These are phyloP conservation scores for Tetranychus cinnabarinus DNA, from an alignment of 1,140 invertebrate species.

Conservation along the genomic window DNA sequence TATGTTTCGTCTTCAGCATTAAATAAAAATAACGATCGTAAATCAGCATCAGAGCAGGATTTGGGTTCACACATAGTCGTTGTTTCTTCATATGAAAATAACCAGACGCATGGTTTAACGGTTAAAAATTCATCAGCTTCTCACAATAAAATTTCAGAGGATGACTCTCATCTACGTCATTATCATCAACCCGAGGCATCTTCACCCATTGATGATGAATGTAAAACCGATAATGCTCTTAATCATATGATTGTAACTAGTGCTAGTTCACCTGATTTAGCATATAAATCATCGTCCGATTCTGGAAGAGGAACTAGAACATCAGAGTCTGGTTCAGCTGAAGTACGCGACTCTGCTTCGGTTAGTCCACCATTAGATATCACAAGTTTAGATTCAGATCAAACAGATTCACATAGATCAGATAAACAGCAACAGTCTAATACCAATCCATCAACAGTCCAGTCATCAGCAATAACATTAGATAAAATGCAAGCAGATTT, in stretches of 20 bases:
- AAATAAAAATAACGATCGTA: no score
- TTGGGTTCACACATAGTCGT: no score
- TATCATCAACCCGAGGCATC: no score
- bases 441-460: not conserved
- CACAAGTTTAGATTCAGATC: slow-evolving; percentile 6
- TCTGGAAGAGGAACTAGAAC: slow-evolving; percentile 21
- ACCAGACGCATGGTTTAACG: no score
- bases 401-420: not conserved
- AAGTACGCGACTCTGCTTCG: not conserved
- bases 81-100: no score
- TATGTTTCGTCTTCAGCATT: no score
- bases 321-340: not conserved
- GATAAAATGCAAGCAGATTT: slow-evolving; percentile 15
- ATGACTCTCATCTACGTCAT: no score
- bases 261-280: slow-evolving; percentile 1
- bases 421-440: not conserved
- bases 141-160: no score
- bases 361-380: not conserved
- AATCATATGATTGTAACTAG: not conserved
- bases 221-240: no score
- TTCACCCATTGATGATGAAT: no score
- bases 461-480: slow-evolving; percentile 3
- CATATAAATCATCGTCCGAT: slow-evolving; percentile 18
- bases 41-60: not conserved
- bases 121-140: no score